Evolutionary conservation across 2,888 invertebrate genomes (phyloP).

Genomic region (Portevinia maculata): DNA sequence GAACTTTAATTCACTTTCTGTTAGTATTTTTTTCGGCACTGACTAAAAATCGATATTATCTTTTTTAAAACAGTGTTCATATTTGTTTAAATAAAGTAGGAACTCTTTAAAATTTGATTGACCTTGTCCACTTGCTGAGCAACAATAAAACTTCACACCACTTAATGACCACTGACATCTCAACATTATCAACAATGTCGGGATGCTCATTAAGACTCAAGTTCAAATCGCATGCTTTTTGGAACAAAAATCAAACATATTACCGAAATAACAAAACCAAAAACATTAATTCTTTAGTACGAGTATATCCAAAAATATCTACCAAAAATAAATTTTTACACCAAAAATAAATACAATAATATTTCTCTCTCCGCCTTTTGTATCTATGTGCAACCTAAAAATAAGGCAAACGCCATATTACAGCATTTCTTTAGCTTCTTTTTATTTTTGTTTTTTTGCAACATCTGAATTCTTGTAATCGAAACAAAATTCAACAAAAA

Average conservation of each 20-base stretch:
- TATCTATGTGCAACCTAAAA: constrained; percentile 40
- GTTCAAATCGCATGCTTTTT: not conserved
- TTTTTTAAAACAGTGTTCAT: too few species aligned
- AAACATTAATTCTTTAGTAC: constrained; percentile 9
- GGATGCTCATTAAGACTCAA: not conserved
- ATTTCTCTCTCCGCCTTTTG: constrained; percentile 5
- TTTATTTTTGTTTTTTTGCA: not conserved
- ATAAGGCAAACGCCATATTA: constrained; percentile 59
- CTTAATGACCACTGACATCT: too few species aligned
- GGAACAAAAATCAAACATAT: constrained; percentile 20
- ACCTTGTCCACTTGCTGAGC: too few species aligned
- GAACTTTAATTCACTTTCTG: too few species aligned
- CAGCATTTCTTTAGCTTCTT: constrained; percentile 37
- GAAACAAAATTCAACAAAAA: constrained; percentile 1
- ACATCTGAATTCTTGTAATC: constrained; percentile 38
- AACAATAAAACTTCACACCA: too few species aligned
- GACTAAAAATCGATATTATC: too few species aligned
- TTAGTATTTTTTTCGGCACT: too few species aligned
- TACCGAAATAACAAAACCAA: constrained; percentile 24
- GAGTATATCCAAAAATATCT: constrained; percentile 48
- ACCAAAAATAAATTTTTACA: constrained; percentile 31
- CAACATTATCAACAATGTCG: not conserved
- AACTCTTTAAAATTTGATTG: too few species aligned
- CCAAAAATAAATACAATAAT: constrained; percentile 45
- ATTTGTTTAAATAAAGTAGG: too few species aligned